A percentile compares a stretch with the other conserved stretches of the same genome.
Conservation (phyloP, 2,888 invertebrate genomes). For the Ichneumoninae sp. region DNA sequence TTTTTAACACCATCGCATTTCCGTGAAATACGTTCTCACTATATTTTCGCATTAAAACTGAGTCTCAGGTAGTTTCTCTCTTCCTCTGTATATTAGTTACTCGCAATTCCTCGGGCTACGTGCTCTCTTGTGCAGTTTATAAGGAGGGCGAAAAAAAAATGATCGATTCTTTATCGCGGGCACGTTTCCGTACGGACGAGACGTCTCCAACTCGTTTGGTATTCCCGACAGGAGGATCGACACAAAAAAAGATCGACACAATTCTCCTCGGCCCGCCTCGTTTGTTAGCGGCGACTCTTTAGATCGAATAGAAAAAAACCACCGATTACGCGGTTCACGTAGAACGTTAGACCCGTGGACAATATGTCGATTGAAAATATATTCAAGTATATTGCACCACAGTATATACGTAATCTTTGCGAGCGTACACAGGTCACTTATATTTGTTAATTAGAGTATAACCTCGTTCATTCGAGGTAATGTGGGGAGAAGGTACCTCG, state of each 20-base stretch:
- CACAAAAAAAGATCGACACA: neutral
- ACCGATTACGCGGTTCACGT: conserved; percentile 36
- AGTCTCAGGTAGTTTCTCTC: neutral
- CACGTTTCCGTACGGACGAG: conserved; percentile 21
- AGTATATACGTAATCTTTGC: neutral
- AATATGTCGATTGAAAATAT: neutral
- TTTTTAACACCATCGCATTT: conserved; percentile 30
- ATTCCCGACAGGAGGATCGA: conserved; percentile 24
- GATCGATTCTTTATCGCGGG: conserved; percentile 44
- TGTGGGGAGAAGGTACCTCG: too few relatives aligned
- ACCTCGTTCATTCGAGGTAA: neutral
- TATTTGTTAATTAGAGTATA: neutral
- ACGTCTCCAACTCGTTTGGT: conserved; percentile 33
- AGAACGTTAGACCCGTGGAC: neutral
- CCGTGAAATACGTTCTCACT: conserved; percentile 15
- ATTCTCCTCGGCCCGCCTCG: neutral
- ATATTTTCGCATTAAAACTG: conserved; percentile 34
- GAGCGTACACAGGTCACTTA: neutral
- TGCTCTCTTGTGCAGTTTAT: neutral
- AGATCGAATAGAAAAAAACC: conserved; percentile 14
- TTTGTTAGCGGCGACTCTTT: neutral
- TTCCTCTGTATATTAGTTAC: neutral
- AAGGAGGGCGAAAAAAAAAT: conserved; percentile 14
- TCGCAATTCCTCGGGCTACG: conserved; percentile 7
- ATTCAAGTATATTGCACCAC: neutral